phyloP scores from a whole-genome alignment of 2,888 invertebrate genomes.

The Chrysopilus asiliformis region DNA sequence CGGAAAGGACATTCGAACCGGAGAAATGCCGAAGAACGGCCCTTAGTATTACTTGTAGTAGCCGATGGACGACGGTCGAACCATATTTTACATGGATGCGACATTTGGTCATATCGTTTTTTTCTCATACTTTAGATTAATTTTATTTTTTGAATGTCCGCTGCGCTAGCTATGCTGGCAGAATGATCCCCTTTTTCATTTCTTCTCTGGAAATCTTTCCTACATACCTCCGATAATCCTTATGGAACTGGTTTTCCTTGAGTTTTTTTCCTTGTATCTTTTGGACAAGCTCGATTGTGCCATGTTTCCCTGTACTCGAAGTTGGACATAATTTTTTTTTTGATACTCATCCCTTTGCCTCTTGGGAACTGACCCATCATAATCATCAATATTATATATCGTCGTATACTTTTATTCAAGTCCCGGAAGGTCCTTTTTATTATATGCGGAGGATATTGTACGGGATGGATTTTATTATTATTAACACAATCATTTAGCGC shows the following conservation, averaged over 20 bases:
- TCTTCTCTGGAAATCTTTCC: background rate
- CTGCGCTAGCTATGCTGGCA: background rate
- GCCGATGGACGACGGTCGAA: conserved; percentile 7
- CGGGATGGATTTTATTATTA: conserved; percentile 10
- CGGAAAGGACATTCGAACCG: conserved; percentile 12
- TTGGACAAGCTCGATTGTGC: no score
- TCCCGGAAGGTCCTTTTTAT: no score
- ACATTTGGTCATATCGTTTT: conserved; percentile 14
- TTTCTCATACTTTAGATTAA: conserved; percentile 7
- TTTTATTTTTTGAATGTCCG: no score
- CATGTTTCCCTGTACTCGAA: no score
- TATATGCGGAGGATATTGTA: background rate
- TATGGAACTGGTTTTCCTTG: no score
- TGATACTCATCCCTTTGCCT: no score
- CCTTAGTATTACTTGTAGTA: conserved; percentile 1
- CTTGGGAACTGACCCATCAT: no score
- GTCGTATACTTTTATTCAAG: no score
- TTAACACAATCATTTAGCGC: conserved; percentile 10
- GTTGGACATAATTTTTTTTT: no score
- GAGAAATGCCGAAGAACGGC: conserved; percentile 2
- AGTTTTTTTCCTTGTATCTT: no score
- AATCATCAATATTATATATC: no score
- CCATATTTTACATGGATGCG: conserved; percentile 13
- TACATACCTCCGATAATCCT: no score
- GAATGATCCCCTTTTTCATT: conserved; percentile 1